Percentiles rank a stretch among this genome's conserved stretches.
phyloP scores from a whole-genome alignment of 2,888 invertebrate genomes.

The Caenorhabditis panamensis region DNA sequence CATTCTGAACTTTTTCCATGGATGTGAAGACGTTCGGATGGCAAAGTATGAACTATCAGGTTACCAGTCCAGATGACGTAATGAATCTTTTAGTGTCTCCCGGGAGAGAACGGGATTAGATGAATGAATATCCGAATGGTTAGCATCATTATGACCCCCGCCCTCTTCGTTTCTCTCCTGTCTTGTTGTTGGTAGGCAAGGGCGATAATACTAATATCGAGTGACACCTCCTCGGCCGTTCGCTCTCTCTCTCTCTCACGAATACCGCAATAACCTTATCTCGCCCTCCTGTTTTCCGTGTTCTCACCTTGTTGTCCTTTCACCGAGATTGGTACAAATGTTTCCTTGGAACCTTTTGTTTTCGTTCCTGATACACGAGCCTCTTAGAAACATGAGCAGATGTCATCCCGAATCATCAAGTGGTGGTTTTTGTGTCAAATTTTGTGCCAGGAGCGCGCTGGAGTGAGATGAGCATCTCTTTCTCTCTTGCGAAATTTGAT shows the following conservation, averaged over 20 bases:
- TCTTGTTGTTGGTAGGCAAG: constrained; percentile 19
- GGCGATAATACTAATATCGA: constrained; percentile 49
- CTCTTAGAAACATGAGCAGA: constrained; percentile 6
- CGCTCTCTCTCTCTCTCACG: not conserved
- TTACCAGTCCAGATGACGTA: constrained; percentile 36
- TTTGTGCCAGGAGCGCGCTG: not conserved
- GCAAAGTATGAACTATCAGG: too few species aligned
- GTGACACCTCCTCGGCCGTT: constrained; percentile 41
- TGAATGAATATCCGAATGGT: constrained; percentile 10
- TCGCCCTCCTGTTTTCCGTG: not conserved
- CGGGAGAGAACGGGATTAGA: constrained; percentile 12
- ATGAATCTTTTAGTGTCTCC: constrained; percentile 36
- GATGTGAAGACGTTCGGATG: too few species aligned
- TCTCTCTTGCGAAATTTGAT: constrained; percentile 45
- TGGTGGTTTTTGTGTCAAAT: constrained; percentile 24
- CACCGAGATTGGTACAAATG: not conserved
- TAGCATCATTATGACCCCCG: constrained; percentile 43
- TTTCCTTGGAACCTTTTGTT: not conserved
- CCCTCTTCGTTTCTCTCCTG: not conserved
- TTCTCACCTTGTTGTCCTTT: constrained; percentile 20
- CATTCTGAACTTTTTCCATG: too few species aligned
- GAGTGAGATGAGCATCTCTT: not conserved
- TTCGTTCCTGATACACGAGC: not conserved
- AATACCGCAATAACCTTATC: constrained; percentile 36
- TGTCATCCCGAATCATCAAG: constrained; percentile 36